Base-by-base conservation (phyloP, 2,888 invertebrate species). In the Morpho achilles region DNA sequence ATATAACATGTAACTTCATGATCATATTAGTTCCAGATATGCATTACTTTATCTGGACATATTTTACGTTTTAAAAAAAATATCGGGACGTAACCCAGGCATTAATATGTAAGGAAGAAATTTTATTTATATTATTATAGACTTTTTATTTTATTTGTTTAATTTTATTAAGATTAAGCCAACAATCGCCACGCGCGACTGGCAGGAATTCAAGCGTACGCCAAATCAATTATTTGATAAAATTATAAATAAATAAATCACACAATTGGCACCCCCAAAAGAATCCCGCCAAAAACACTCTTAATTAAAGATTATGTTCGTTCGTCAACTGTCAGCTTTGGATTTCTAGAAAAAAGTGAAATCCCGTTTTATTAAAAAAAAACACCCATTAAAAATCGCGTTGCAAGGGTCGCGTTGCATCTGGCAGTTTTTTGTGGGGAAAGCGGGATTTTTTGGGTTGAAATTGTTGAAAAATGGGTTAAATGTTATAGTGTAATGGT, bases 281-380 rank as follows among this genome's bases (percentile, higher is more conserved):
- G 75, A 76, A 76, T 77, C 69, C 73, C 73, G 67, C 77, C 77
- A 83, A 85, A 84, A 88, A 83, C 79, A 80, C 76, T 84, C 84
- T 85, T 87, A 87, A 88, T 90, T 89, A 85, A 87, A 87, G 88
- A 90, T 90, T 90, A 89, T 84, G 73, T 89, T 71, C 87, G 89
- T n/a, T n/a, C 89, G 89, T 90, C 89, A 90, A 88, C 86, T 88
- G 89, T 88, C 89, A 75, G 87, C 87, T 90, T 88, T 87, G 75
- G 80, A 84, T 79, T 81, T 75, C 76, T 16, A 16, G 69, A 75
- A 76, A 78, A 80, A 79, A 52, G 64, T 72, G 80, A 75, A 66
- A 64, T 72, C 58, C 65, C 62, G 70, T 84, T 84, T 82, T 66
- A 67, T 65, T 73, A 69, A 68, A 69, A 72, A 81, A 72, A 79